Base-by-base conservation (phyloP, 2,888 invertebrate genomes). In the Lathronympha strigana region DNA sequence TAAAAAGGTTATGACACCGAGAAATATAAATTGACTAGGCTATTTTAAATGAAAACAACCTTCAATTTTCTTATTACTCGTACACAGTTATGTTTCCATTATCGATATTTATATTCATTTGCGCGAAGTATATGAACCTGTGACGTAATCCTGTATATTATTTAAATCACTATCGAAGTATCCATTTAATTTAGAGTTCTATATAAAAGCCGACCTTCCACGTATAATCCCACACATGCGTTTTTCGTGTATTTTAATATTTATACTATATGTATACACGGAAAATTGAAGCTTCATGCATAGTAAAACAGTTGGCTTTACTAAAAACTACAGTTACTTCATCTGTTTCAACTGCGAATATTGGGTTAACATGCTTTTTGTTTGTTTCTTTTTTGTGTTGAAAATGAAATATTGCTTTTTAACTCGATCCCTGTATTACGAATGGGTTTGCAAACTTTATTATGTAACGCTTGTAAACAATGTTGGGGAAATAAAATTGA, bases 391-490 rank as follows among this genome's bases (percentile, higher is more conserved):
- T 57, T 55, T 57, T 57, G 36, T 23, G 43, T 19, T 19, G 40
- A 19, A 43, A 45, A 57, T 57, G 57, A 57, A 57, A 57, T 57
- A 57, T 57, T 43, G 57, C 57, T 45, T 57, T 40, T 57, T 57
- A 57, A 43, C 57, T 57, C 57, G 8, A 45, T 57, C 19, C 57
- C 28, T 25, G 55, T 55, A 55, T 43, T 55, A 43, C 43, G 55
- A 55, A 28, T 43, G 43, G 43, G 28, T 19, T 43, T 13, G 55
- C 19, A 55, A 55, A 55, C 28, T 40, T 43, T 57, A 45, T 57
- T 31, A 57, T 45, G 43, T 45, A 31, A 43, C 43, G 28, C 31
- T 45, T 17, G 55, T 57, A 45, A 57, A 57, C 57, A 45, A 11
- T 21, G 31, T 57, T 45, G 43, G 45, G 13, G 19, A 19, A 45